Evolutionary conservation across 2,797 vertebrate genomes (phyloP), one percentile per base, ranked within the genome.

Genomic region (Acipenser transmontanus): DNA sequence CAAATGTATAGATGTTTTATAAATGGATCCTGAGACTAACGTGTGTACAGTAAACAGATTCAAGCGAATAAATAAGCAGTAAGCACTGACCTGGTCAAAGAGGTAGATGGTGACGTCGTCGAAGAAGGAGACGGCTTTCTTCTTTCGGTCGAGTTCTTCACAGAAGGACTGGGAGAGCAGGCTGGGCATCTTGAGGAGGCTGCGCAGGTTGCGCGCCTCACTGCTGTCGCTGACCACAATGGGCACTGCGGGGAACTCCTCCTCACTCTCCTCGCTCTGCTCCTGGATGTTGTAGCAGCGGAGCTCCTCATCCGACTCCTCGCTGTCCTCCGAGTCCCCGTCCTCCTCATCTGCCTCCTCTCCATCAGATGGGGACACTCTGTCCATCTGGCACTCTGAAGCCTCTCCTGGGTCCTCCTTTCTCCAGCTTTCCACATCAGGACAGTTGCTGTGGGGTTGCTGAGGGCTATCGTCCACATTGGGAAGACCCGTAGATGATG

Each of bases 41-140:
- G 7, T 8, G 12, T 52, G 54, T 57, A 57, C 54, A 57, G 54
- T 57, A n/a, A n/a, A 13, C 12, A 57, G 9, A 57, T 57, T 60
- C 12, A 49, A 49, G 6, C 34, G 47, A 10, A 60, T 7, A 2
- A 20, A 20, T 47, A 6, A 6, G 0, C 34, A n/a, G 7, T 20
- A 13, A 17, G 60, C 59, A 7, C 85, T 72, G 75, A 99, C 97
- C 91, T 99, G 95, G 80, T 99, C 95, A 0, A 99, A 99, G 79
- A 99, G 85, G 80, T 96, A 98, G 79, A 98, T 92, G 0, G 97
- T 99, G 73, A 99, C 97, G 0, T 98, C 94, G 0, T 98, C 96
- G 0, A 93, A 99, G 79, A 99, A 99, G 20, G 96, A 96, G 72
- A 99, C 97, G 0, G 92, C 95, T 77, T 98, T 99, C 83, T 90